Evolutionary conservation across 1,140 invertebrate species (phyloP), one percentile per base, ranked within the genome.

Genomic region (Drosophila mauritiana): DNA sequence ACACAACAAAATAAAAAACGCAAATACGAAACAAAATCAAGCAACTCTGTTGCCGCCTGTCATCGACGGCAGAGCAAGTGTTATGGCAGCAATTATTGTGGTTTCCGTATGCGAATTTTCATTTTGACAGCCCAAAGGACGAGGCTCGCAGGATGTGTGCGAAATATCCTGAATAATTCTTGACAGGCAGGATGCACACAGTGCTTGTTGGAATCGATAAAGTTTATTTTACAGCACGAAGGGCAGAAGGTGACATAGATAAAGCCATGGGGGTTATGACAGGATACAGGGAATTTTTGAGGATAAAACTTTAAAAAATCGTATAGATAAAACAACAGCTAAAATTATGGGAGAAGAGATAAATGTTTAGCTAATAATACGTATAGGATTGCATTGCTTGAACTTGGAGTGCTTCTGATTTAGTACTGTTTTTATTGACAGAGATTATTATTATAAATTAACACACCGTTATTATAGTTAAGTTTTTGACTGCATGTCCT

Each of bases 81-180:
- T 88, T 88, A 82, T 88, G 69, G 79, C 76, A 64, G 73, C 84
- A 89, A 89, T 89, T 89, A 88, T 77, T 89, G 80, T 65, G 82
- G 75, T 83, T 88, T 83, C 76, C 83, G 79, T 73, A 88, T 89
- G 84, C 63, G 76, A 86, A 74, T 65, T 88, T 79, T 82, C 70
- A 86, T 81, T 86, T 70, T 68, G 69, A 46, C 53, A 78, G 54
- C 52, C 36, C 72, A 63, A 49, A 54, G 42, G 61, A 57, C 79
- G 68, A 77, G 34, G 63, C 13, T 34, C 34, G 17, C 22, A 36
- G 63, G 49, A 68, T 36, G 72, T 34, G 72, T 34, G 52, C 46
- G 67, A 73, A 52, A 52, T 61, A 57, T 78, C 37, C 52, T 77
- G 69, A 54, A 52, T 45, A 53, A 42, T 57, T 51, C 53, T 58